These are phyloP conservation scores for Myotis myotis DNA, from an alignment of 2,797 vertebrate genomes.

Conservation along the genomic window DNA sequence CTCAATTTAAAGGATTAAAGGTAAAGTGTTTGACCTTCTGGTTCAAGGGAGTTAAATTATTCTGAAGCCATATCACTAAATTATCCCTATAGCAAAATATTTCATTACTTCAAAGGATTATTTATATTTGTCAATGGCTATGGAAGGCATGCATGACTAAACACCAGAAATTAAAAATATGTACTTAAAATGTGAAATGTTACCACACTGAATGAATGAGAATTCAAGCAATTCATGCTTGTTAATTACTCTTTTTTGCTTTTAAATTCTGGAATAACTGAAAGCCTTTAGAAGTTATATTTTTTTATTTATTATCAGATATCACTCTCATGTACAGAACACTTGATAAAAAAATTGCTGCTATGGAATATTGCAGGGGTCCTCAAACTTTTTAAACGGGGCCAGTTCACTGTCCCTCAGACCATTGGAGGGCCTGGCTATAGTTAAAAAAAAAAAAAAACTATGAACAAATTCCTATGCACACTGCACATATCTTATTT, in stretches of 20 bases:
- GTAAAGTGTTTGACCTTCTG: conserved; percentile 36
- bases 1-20: conserved; percentile 43
- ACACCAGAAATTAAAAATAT: conserved; percentile 28
- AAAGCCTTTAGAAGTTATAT: not conserved
- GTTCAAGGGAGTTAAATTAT: conserved; percentile 30
- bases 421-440: too few species aligned
- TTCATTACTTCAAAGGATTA: conserved; percentile 43
- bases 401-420: too few species aligned
- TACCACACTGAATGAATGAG: not conserved
- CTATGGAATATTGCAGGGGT: not conserved
- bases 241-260: not conserved
- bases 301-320: not conserved
- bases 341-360: not conserved
- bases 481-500: too few species aligned
- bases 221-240: not conserved
- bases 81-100: conserved; percentile 1
- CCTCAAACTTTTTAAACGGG: too few species aligned
- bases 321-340: not conserved
- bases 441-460: too few species aligned
- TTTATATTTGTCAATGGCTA: not conserved
- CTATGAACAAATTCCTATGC: too few species aligned
- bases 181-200: conserved; percentile 9
- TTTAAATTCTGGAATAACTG: conserved; percentile 31
- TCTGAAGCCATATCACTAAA: not conserved
- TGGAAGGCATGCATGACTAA: not conserved